Conservation (phyloP, 1,140 invertebrate genomes). For the Formica exsecta region DNA sequence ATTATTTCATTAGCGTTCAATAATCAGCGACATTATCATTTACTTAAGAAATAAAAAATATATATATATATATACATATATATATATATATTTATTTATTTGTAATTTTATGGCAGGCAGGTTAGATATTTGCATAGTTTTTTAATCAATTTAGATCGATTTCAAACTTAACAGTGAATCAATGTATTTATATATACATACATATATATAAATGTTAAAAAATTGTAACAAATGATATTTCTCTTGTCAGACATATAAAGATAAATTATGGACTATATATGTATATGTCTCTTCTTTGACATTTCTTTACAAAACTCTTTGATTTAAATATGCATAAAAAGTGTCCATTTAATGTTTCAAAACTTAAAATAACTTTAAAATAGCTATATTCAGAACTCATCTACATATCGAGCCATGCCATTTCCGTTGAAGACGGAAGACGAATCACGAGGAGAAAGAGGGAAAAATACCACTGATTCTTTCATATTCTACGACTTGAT, state of each 20-base stretch:
- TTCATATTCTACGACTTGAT: conserved; percentile 48
- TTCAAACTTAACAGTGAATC: no score
- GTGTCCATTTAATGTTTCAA: neutral
- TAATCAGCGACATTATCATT: conserved; percentile 28
- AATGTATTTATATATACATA: no score
- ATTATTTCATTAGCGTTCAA: conserved; percentile 28
- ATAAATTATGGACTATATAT: no score
- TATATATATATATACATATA: no score
- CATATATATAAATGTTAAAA: no score
- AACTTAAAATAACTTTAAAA: neutral
- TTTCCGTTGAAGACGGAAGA: neutral
- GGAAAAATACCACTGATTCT: neutral
- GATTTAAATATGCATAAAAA: conserved; percentile 13
- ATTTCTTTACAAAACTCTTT: conserved; percentile 30
- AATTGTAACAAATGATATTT: no score
- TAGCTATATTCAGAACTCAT: no score
- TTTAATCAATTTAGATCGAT: no score
- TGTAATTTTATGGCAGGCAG: no score
- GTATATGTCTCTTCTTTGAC: conserved; percentile 21
- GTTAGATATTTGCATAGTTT: conserved; percentile 82
- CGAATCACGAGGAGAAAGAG: neutral
- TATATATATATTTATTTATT: no score
- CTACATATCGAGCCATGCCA: neutral
- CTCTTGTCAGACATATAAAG: no score
- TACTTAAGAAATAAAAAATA: no score